phyloP scores from a whole-genome alignment of 2,888 invertebrate species.

The Catonia carolina region DNA sequence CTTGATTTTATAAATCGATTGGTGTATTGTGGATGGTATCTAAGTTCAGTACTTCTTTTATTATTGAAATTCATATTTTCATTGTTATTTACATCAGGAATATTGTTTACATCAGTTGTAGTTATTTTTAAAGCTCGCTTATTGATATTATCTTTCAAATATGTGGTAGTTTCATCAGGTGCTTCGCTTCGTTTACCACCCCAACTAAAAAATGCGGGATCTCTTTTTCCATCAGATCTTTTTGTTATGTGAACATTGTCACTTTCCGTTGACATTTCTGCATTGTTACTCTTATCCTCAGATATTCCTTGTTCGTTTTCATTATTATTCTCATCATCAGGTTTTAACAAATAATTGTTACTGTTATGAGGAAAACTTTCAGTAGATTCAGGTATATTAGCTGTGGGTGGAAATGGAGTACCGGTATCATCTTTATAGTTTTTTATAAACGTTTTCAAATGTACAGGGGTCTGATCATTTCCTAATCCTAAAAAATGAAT shows the following conservation, averaged over 20 bases:
- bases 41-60: neutral
- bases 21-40: neutral
- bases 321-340: neutral
- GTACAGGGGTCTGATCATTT: neutral
- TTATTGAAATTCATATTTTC: neutral
- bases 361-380: neutral
- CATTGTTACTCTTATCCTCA: neutral
- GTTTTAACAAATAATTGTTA: neutral
- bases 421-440: neutral
- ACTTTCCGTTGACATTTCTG: neutral
- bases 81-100: neutral
- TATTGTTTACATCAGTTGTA: too few species aligned
- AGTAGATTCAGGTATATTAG: too few species aligned
- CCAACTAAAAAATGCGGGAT: constrained; percentile 22
- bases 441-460: too few species aligned
- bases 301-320: too few species aligned
- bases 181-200: constrained; percentile 4
- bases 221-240: constrained; percentile 23
- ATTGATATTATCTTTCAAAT: too few species aligned
- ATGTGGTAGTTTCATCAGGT: too few species aligned
- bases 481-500: too few species aligned
- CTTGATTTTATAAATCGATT: constrained; percentile 4
- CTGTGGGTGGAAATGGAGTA: neutral
- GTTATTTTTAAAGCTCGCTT: too few species aligned
- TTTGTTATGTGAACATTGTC: neutral